Conservation (phyloP, 2,797 vertebrate genomes). For the Spinus pinus region DNA sequence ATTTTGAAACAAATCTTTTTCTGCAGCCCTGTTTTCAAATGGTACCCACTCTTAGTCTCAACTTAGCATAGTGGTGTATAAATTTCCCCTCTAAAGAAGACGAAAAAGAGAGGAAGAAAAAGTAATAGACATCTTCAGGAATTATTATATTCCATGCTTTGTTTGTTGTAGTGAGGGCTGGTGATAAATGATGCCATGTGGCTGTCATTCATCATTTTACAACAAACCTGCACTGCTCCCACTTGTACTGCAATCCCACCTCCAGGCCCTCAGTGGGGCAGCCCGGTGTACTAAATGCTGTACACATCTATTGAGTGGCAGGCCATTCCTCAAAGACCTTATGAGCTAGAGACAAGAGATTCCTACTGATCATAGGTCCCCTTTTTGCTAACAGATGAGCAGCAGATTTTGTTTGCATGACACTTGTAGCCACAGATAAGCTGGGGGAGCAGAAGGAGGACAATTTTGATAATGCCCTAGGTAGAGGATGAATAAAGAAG, state of each 20-base stretch:
- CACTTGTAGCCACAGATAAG: not conserved
- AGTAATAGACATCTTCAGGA: not conserved
- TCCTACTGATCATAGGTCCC: not conserved
- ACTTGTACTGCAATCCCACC: not conserved
- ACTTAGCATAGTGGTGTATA: not conserved
- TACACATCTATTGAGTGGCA: not conserved
- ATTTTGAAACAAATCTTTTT: not conserved
- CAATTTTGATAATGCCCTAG: rapidly evolving
- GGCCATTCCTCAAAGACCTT: not conserved
- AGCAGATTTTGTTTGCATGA: not conserved
- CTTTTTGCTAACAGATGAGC: not conserved
- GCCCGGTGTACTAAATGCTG: not conserved
- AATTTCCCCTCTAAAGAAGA: not conserved
- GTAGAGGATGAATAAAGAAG: not conserved
- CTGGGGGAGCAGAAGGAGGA: not conserved
- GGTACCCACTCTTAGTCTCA: not conserved
- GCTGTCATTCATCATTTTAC: conserved; percentile 1
- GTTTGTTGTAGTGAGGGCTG: not conserved
- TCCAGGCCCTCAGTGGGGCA: not conserved
- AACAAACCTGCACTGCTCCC: not conserved
- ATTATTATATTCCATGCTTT: not conserved
- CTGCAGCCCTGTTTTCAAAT: not conserved
- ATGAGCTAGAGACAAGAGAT: not conserved
- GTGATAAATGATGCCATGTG: not conserved
- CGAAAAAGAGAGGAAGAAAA: not conserved